Evolutionary conservation across 64 coral and sea anemone genomes (phyloP), one percentile per base, ranked within the genome.

Genomic region (Montipora foliosa): DNA sequence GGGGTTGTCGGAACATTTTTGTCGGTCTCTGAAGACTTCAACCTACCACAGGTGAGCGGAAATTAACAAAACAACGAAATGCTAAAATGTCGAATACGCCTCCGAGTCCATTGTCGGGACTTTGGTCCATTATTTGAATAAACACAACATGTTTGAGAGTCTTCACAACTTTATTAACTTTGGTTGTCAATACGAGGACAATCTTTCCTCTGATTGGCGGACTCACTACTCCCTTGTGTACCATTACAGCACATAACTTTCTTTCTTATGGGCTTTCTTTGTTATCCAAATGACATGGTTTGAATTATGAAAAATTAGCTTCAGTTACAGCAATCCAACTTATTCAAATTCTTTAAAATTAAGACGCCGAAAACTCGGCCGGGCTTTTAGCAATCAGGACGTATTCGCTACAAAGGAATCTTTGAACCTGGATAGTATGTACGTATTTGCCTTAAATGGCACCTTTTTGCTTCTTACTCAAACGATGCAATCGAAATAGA

Each of bases 401-500:
- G 37, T 37, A 37, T 11, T 1, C 6, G 11, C 61, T 64, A 64
- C 11, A 64, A 64, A 64, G 61, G 61, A 64, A 64, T 64, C 14
- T 64, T 64, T 12, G 14, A 0, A 2, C 9, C 14, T 11, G 3
- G 1, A 12, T 2, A 0, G 9, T 12, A 0, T 4, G 11, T 4
- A 64, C 61, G 15, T 11, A 64, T 64, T 72, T 6, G 13, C n/a
- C 4, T 17, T 51, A 8, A 1, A 70, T 11, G 64, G 46, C 12
- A 72, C 82, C 12, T 86, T 70, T 86, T 24, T 11, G 4, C 8
- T 6, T 16, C 16, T 24, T 8, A 49, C 62, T 86, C 61, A 86
- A 86, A 86, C 82, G 45, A n/a, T 71, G 82, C 68, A 86, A 86
- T 86, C 66, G 82, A 86, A 67, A 84, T 84, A 84, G 81, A 84